Percentiles rank a stretch among this genome's conserved stretches.
These are phyloP conservation scores for Amphiura filiformis DNA, from an alignment of 35 echinoderm and acorn worm species.

Conservation along the genomic window DNA sequence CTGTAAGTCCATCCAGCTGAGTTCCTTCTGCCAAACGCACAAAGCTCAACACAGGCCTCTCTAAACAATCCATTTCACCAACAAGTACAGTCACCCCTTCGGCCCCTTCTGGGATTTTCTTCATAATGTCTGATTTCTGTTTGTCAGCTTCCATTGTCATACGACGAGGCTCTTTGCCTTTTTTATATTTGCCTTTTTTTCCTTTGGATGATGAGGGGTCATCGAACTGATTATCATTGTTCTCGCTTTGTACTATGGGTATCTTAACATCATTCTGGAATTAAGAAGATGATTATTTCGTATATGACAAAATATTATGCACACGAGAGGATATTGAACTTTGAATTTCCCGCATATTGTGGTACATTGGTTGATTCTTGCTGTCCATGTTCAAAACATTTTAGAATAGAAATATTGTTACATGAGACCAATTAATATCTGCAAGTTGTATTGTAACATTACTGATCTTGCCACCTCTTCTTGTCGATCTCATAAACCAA, in stretches of 20 bases:
- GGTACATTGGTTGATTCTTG: too few species aligned
- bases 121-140: constrained; percentile 64
- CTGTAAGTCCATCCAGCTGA: constrained; percentile 64
- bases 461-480: too few species aligned
- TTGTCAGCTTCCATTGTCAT: not conserved
- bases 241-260: not conserved
- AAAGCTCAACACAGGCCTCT: constrained; percentile 56
- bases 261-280: not conserved
- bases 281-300: too few species aligned
- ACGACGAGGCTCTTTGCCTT: not conserved
- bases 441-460: too few species aligned
- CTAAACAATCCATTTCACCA: constrained; percentile 66
- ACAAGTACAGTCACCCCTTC: constrained; percentile 81
- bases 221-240: not conserved
- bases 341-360: too few species aligned
- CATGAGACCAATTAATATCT: too few species aligned
- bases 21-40: constrained; percentile 79
- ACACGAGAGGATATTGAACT: too few species aligned
- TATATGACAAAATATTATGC: too few species aligned
- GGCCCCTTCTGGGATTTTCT: constrained; percentile 71
- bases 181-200: not conserved
- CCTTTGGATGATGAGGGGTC: not conserved
- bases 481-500: too few species aligned
- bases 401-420: too few species aligned
- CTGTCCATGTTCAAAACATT: too few species aligned